phyloP scores from a whole-genome alignment of 1,140 invertebrate genomes.

The Tachypleus tridentatus region DNA sequence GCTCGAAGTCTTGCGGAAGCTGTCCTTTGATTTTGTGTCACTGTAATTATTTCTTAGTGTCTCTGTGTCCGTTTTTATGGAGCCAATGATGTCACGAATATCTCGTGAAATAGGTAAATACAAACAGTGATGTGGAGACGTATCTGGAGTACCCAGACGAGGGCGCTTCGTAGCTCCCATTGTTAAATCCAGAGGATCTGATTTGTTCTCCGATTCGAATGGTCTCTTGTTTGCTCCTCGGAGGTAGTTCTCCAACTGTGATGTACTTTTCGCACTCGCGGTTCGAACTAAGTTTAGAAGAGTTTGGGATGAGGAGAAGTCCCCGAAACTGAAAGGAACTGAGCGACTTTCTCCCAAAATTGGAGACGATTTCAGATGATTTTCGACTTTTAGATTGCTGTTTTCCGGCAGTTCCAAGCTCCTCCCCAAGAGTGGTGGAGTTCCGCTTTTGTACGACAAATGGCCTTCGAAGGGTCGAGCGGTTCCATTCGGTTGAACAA shows the following conservation, averaged over 20 bases:
- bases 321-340: conserved; percentile 12
- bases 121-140: neutral
- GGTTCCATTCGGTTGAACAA: too few species aligned
- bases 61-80: neutral
- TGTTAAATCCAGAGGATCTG: neutral
- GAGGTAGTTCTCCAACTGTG: conserved; percentile 28
- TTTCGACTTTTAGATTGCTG: too few species aligned
- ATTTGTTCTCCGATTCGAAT: neutral
- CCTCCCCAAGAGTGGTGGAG: too few species aligned
- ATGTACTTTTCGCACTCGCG: conserved; percentile 27
- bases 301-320: conserved; percentile 58
- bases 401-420: too few species aligned
- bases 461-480: too few species aligned
- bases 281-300: conserved; percentile 59
- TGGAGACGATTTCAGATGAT: too few species aligned
- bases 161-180: neutral
- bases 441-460: too few species aligned
- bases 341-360: too few species aligned
- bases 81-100: neutral
- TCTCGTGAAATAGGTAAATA: neutral
- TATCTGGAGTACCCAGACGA: neutral
- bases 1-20: neutral
- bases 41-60: neutral
- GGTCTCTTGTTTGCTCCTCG: conserved; percentile 26
- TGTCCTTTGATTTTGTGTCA: neutral